Evolutionary conservation across 2,888 invertebrate genomes (phyloP).

Genomic region (Helicoverpa assulta): DNA sequence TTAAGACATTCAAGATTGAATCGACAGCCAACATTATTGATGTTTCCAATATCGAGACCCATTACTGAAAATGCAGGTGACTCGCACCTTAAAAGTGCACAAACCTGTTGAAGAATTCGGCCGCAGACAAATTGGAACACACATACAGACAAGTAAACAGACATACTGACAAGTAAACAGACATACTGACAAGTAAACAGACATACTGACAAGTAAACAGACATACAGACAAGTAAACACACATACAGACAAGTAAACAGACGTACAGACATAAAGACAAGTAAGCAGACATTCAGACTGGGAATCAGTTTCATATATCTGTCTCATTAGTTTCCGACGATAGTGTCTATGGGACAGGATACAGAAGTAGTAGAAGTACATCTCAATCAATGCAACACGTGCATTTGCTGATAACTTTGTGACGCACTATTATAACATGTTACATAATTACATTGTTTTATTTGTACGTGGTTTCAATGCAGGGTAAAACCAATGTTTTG

Average conservation of each 20-base stretch:
- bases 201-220: constrained; percentile 6
- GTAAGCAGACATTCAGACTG: constrained; percentile 7
- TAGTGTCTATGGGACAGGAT: constrained; percentile 26
- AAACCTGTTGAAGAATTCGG: constrained; percentile 44
- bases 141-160: too few species aligned
- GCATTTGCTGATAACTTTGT: constrained; percentile 43
- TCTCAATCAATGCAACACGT: constrained; percentile 40
- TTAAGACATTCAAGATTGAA: not conserved
- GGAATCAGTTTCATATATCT: constrained; percentile 14
- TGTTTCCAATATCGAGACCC: not conserved
- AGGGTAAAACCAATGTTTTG: not conserved
- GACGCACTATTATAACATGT: not conserved
- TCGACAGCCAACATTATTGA: not conserved
- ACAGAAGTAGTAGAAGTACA: constrained; percentile 19
- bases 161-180: too few species aligned
- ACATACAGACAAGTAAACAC: too few species aligned
- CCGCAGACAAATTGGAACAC: constrained; percentile 11
- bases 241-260: too few species aligned
- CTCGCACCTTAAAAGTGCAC: constrained; percentile 18
- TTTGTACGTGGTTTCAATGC: not conserved
- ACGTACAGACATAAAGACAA: too few species aligned
- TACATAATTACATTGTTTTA: not conserved
- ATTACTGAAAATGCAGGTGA: constrained; percentile 18
- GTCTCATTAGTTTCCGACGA: constrained; percentile 14
- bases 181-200: not conserved